A percentile compares a stretch with the other conserved stretches of the same genome.
These are phyloP conservation scores for Equus przewalskii DNA, from an alignment of 2,113 vertebrate genomes.

Conservation along the genomic window DNA sequence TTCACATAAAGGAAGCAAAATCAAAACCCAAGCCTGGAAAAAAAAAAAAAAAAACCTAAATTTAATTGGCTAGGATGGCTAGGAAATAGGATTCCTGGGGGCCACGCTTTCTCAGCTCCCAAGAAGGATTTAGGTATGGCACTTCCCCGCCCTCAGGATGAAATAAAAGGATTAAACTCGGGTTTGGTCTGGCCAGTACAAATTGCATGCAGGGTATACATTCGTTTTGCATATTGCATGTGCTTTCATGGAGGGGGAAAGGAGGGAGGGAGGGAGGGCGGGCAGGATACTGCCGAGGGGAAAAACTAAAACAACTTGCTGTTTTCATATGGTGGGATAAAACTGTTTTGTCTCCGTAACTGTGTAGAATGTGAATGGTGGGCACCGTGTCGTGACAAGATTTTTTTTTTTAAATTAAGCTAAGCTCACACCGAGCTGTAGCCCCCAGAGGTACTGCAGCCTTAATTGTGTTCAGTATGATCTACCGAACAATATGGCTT, in stretches of 20 bases:
- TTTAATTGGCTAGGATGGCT: constrained; percentile 80
- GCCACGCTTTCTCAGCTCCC: constrained; percentile 63
- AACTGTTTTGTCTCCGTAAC: background rate
- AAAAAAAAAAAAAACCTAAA: background rate
- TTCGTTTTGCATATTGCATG: constrained; percentile 67
- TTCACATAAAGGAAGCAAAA: constrained; percentile 77
- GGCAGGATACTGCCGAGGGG: background rate
- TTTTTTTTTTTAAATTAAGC: background rate
- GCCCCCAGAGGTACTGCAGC: background rate
- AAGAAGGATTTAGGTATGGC: constrained; percentile 64
- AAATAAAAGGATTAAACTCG: constrained; percentile 65
- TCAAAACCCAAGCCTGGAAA: constrained; percentile 43
- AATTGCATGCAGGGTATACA: constrained; percentile 54
- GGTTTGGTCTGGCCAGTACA: constrained; percentile 65
- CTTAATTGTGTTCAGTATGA: constrained; percentile 67
- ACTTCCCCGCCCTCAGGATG: background rate
- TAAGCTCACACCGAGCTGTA: background rate
- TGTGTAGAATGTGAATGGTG: background rate
- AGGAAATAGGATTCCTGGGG: constrained; percentile 67
- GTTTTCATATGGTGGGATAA: constrained; percentile 16
- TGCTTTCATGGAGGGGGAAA: background rate
- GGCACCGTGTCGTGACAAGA: constrained; percentile 44
- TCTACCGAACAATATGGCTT: constrained; percentile 76
- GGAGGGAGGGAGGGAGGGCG: background rate
- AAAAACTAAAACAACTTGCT: background rate